A percentile compares a stretch with the other conserved stretches of the same genome.
These are phyloP conservation scores for Lochmaea crataegi DNA, from an alignment of 2,888 invertebrate species.

Conservation along the genomic window DNA sequence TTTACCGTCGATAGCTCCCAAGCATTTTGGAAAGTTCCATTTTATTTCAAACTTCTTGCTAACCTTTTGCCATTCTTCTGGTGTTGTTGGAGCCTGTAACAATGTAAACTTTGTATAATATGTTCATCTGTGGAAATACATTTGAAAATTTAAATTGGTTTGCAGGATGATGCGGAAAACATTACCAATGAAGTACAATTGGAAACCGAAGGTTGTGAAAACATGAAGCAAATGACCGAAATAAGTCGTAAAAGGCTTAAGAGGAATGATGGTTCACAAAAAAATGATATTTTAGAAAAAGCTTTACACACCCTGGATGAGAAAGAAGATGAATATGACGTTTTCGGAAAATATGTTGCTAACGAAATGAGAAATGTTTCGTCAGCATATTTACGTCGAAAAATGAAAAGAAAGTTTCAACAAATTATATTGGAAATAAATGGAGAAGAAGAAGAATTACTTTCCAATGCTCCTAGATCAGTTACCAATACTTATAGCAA, in stretches of 20 bases:
- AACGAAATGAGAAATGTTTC: constrained; percentile 36
- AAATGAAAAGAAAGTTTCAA: constrained; percentile 33
- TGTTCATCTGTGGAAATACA: neutral
- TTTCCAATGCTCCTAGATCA: no score
- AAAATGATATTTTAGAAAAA: constrained; percentile 1
- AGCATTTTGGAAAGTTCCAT: constrained; percentile 41
- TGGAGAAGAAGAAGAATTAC: constrained; percentile 23
- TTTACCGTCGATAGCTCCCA: constrained; percentile 42
- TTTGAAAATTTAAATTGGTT: neutral
- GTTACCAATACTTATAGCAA: no score
- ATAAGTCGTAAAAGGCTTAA: neutral
- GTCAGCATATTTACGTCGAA: constrained; percentile 34
- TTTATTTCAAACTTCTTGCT: constrained; percentile 39
- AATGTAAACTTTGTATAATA: neutral
- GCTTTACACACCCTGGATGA: constrained; percentile 22
- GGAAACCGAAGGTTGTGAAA: no score
- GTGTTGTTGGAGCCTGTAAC: constrained; percentile 30
- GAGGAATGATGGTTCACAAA: neutral
- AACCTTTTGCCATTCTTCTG: constrained; percentile 31
- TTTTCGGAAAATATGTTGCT: constrained; percentile 39
- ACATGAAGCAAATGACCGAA: neutral
- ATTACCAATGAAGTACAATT: neutral
- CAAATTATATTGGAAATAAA: constrained; percentile 34
- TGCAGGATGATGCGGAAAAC: neutral
- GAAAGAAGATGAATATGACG: constrained; percentile 38